These are phyloP conservation scores for Xylophagus ater DNA, from an alignment of 2,888 invertebrate species.

Conservation along the genomic window DNA sequence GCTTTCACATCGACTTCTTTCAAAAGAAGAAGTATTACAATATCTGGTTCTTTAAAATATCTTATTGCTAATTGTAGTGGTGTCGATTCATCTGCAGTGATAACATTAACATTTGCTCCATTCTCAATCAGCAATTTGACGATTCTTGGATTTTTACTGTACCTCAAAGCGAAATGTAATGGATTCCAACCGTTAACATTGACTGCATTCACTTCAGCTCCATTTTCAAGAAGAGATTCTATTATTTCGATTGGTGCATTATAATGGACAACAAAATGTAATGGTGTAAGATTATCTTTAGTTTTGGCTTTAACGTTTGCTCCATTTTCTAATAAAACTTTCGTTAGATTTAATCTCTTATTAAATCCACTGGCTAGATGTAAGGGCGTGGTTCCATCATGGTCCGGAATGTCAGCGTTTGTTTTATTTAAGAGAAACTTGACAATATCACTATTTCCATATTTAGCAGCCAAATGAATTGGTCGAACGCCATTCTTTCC, in stretches of 20 bases:
- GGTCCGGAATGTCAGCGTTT: conserved; percentile 7
- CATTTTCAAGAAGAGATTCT: conserved; percentile 4
- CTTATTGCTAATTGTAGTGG: too few relatives aligned
- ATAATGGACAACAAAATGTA: conserved; percentile 7
- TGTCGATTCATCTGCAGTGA: too few relatives aligned
- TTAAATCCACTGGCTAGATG: conserved; percentile 16
- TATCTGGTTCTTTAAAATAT: too few relatives aligned
- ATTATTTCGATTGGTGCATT: background rate
- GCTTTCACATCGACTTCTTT: too few relatives aligned
- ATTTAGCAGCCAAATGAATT: too few relatives aligned
- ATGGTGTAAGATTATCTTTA: background rate
- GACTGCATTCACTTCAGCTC: conserved; percentile 4
- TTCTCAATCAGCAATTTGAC: too few relatives aligned
- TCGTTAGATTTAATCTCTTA: conserved; percentile 7
- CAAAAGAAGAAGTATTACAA: too few relatives aligned
- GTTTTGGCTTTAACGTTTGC: conserved; percentile 7
- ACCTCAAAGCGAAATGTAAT: too few relatives aligned
- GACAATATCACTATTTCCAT: conserved; percentile 13
- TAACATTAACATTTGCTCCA: too few relatives aligned
- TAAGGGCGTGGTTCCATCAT: conserved; percentile 15
- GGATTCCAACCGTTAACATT: background rate
- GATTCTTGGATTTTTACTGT: too few relatives aligned
- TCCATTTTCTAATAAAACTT: conserved; percentile 10
- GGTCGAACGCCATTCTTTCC: too few relatives aligned
- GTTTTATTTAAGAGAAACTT: conserved; percentile 16